Evolutionary conservation across 2,888 invertebrate species (phyloP), one percentile per base, ranked within the genome.

Genomic region (Cryptosula pallasiana): DNA sequence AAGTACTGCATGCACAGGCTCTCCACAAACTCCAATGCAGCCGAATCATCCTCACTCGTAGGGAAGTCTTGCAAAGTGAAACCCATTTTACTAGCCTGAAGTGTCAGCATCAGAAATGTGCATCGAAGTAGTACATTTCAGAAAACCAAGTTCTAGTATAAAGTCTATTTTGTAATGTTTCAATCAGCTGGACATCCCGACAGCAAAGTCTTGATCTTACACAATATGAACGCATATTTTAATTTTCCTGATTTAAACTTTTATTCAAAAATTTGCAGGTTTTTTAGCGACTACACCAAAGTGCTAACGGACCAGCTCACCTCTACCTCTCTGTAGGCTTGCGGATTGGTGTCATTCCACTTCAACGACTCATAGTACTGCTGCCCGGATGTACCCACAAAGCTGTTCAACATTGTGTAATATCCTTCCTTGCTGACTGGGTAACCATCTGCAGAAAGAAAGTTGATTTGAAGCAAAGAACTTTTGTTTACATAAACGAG

Each of bases 41-140:
- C 72, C 0, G 78, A 75, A 71, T 78, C 76, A 34, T 74, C 75
- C 29, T 71, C 57, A 0, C 78, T 74, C 25, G 75, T 73, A 1
- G 72, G 36, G 29, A 78, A 75, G 35, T 75, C 74, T 1, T 73
- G 73, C 71, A 78, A 77, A 20, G 75, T 74, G 71, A 76, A 78
- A 9, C 75, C 75, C n/a, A 79, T 74, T 54, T 75, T 73, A 0
- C 77, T 77, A 0, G 77, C 78, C 79, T 79, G 76, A 32, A 63
- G n/a, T n/a, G n/a, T n/a, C n/a, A n/a, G n/a, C n/a, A n/a, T n/a
- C n/a, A n/a, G n/a, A n/a, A n/a, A n/a, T n/a, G n/a, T n/a, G n/a
- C n/a, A n/a, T n/a, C n/a, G n/a, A n/a, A n/a, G n/a, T n/a, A n/a
- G n/a, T n/a, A n/a, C n/a, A n/a, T n/a, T n/a, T n/a, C n/a, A n/a